Evolutionary conservation across 2,797 vertebrate species (phyloP).

Genomic region (Epinephelus coioides): DNA sequence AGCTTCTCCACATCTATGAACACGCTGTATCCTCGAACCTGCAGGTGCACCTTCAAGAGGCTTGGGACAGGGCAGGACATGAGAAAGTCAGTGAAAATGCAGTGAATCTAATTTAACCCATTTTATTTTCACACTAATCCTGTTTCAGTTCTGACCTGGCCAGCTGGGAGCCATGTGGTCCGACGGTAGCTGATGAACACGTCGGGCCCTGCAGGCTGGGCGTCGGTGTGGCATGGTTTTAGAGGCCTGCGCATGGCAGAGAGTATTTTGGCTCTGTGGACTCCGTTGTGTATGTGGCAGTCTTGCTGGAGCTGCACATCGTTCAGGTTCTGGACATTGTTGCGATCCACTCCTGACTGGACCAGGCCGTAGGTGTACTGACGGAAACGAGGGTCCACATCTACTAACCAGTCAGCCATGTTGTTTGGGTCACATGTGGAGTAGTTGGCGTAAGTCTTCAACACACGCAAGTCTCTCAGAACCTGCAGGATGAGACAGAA

Average conservation of each 20-base stretch:
- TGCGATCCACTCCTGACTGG: constrained; percentile 92
- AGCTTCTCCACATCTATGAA: constrained; percentile 99
- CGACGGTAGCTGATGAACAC: constrained; percentile 99
- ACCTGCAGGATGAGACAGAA: constrained; percentile 81
- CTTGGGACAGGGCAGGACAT: constrained; percentile 72
- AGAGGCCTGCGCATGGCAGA: constrained; percentile 85
- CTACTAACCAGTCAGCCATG: constrained; percentile 94
- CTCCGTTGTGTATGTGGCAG: constrained; percentile 89
- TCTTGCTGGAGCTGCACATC: constrained; percentile 94
- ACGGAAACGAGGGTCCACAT: constrained; percentile 92
- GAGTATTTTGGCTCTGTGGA: constrained; percentile 94
- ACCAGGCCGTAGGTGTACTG: constrained; percentile 97
- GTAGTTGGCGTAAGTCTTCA: constrained; percentile 97
- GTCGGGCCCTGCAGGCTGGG: constrained; percentile 88
- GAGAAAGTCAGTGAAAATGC: not conserved
- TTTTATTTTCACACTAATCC: not conserved
- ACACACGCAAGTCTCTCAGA: constrained; percentile 93
- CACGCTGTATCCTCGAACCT: constrained; percentile 95
- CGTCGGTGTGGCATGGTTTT: constrained; percentile 84
- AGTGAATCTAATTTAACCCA: not conserved
- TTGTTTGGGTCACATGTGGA: constrained; percentile 97
- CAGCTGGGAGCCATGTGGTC: constrained; percentile 94
- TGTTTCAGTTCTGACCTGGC: constrained; percentile 89
- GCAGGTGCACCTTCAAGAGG: constrained; percentile 97
- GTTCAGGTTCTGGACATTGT: constrained; percentile 88